phyloP scores from a whole-genome alignment of 2,888 invertebrate species.

The Mayetiola destructor region DNA sequence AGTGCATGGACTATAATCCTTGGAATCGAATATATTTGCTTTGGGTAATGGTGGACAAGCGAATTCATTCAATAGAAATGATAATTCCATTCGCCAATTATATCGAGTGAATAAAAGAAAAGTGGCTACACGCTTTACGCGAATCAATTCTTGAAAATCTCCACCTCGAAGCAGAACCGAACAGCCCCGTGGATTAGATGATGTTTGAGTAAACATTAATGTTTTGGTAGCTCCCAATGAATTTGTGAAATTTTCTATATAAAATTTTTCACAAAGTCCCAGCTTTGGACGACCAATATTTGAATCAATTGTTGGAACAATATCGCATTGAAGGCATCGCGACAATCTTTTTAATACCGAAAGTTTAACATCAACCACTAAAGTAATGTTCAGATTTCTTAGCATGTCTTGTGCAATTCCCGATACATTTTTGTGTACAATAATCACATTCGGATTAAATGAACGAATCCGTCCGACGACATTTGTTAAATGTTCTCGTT shows the following conservation, averaged over 20 bases:
- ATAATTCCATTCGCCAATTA: conserved; percentile 83
- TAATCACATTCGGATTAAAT: conserved; percentile 70
- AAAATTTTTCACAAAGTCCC: conserved; percentile 73
- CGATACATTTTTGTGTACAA: conserved; percentile 80
- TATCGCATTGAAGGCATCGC: conserved; percentile 67
- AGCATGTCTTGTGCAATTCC: conserved; percentile 78
- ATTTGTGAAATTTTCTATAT: conserved; percentile 44
- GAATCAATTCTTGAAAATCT: conserved; percentile 52
- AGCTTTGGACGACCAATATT: conserved; percentile 66
- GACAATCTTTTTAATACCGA: conserved; percentile 66
- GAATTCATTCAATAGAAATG: conserved; percentile 78
- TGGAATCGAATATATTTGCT: conserved; percentile 37
- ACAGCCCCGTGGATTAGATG: conserved; percentile 68
- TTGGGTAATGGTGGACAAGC: conserved; percentile 52
- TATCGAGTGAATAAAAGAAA: conserved; percentile 74
- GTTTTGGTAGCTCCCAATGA: conserved; percentile 52
- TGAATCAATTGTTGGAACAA: conserved; percentile 77
- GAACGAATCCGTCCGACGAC: conserved; percentile 74
- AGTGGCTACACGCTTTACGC: conserved; percentile 69
- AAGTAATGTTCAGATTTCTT: conserved; percentile 61
- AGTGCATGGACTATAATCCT: conserved; percentile 30
- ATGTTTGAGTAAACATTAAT: conserved; percentile 86
- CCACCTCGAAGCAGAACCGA: conserved; percentile 83
- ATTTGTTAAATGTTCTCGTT: conserved; percentile 70
- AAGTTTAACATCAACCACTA: conserved; percentile 73